Conservation (phyloP, 2,888 invertebrate genomes). For the Phaedon cochleariae region DNA sequence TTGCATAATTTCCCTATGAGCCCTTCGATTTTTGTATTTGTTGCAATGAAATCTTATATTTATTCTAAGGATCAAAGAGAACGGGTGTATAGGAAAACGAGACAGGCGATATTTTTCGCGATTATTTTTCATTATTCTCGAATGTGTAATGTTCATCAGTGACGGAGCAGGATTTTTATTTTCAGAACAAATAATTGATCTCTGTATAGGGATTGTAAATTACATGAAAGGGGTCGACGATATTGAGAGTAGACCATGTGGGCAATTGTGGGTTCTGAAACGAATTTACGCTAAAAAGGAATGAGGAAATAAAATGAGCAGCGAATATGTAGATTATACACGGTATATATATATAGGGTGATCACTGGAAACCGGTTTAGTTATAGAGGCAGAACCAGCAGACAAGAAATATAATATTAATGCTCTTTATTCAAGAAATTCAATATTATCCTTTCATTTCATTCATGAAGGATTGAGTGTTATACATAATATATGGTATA, state of each 20-base stretch:
- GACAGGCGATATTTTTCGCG: conserved; percentile 8
- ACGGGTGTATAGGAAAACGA: conserved; percentile 11
- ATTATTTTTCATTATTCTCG: conserved; percentile 16
- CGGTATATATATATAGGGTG: no score
- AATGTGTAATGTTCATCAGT: neutral
- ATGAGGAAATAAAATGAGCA: no score
- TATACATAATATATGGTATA: no score
- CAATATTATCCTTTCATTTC: no score
- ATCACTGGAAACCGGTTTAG: no score
- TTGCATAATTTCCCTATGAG: conserved; percentile 41
- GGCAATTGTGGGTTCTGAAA: neutral
- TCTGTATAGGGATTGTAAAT: neutral
- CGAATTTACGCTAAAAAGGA: no score
- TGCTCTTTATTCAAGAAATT: no score
- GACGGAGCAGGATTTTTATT: neutral
- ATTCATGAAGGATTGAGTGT: no score
- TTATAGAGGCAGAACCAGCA: no score
- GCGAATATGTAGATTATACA: no score
- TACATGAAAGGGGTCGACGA: neutral
- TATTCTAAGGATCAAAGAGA: conserved; percentile 40
- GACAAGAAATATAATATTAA: no score
- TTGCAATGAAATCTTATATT: conserved; percentile 39
- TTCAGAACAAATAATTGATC: neutral
- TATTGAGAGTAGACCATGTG: neutral
- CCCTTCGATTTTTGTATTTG: conserved; percentile 39